phyloP scores from a whole-genome alignment of 2,888 invertebrate species.

The Schizotus pectinicornis region DNA sequence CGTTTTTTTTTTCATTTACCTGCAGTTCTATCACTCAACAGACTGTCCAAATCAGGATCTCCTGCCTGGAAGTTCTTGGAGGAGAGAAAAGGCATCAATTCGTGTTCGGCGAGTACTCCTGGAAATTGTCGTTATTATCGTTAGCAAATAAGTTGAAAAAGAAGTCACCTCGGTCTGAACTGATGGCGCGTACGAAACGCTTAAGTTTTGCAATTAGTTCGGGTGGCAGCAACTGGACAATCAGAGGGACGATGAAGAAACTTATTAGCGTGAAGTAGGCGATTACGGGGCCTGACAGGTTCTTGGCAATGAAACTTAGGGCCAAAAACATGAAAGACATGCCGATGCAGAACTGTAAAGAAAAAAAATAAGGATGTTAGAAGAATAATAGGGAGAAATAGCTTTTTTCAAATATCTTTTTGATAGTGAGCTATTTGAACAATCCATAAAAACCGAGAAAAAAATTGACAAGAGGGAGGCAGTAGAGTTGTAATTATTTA shows the following conservation, averaged over 20 bases:
- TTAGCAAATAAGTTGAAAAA: neutral
- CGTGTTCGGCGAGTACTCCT: constrained; percentile 54
- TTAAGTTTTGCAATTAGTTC: constrained; percentile 38
- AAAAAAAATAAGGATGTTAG: too few relatives aligned
- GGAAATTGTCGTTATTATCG: constrained; percentile 20
- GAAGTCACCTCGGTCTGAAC: constrained; percentile 42
- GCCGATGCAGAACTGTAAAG: constrained; percentile 55
- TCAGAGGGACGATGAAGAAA: constrained; percentile 46
- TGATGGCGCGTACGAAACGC: constrained; percentile 37
- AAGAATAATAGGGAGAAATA: too few relatives aligned
- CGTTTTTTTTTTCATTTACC: constrained; percentile 39
- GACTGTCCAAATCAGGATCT: constrained; percentile 51
- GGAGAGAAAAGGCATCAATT: constrained; percentile 54
- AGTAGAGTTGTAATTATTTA: too few relatives aligned
- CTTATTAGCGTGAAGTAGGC: constrained; percentile 44
- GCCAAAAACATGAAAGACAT: constrained; percentile 50
- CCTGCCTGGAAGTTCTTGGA: constrained; percentile 46
- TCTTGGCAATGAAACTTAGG: constrained; percentile 51
- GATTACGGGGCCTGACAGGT: constrained; percentile 52
- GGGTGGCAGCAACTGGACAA: constrained; percentile 43
- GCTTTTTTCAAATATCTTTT: too few relatives aligned
- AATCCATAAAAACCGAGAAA: too few relatives aligned
- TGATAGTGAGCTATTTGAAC: too few relatives aligned
- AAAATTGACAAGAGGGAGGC: too few relatives aligned
- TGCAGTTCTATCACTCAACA: constrained; percentile 53